These are phyloP conservation scores for Arrhamphus sclerolepis DNA, from an alignment of 2,797 vertebrate genomes.

Conservation along the genomic window DNA sequence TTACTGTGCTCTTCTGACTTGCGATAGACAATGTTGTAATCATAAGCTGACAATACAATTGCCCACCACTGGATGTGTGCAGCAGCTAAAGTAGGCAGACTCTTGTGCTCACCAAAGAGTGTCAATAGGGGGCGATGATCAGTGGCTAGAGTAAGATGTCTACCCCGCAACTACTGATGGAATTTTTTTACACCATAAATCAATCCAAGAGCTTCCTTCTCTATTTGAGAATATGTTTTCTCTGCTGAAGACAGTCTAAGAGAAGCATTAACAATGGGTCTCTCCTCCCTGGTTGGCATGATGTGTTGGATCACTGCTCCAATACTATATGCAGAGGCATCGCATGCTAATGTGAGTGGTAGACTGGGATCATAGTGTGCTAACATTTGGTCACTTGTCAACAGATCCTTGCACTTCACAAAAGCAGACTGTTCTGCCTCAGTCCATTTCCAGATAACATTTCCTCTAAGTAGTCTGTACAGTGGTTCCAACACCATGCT, in stretches of 20 bases:
- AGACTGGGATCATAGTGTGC: background rate
- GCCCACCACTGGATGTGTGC: too few species aligned
- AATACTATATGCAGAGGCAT: background rate
- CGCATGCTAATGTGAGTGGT: background rate
- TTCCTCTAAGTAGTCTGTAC: background rate
- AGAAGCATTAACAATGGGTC: background rate
- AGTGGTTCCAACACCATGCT: background rate
- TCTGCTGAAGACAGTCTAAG: background rate
- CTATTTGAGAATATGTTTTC: background rate
- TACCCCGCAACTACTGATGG: background rate
- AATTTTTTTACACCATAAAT: background rate
- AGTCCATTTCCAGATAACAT: background rate
- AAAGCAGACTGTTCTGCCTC: background rate
- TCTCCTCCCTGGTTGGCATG: background rate
- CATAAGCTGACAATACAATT: too few species aligned
- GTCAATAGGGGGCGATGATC: background rate
- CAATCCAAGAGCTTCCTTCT: background rate
- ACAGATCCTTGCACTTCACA: background rate
- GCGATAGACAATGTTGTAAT: too few species aligned
- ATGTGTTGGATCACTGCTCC: background rate
- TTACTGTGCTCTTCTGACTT: too few species aligned
- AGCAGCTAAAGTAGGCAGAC: too few species aligned
- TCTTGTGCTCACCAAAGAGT: too few species aligned
- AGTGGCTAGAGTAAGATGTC: background rate
- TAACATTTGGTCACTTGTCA: background rate